Evolutionary conservation across 2,113 vertebrate genomes (phyloP).

Genomic region (Lophura nycthemera): DNA sequence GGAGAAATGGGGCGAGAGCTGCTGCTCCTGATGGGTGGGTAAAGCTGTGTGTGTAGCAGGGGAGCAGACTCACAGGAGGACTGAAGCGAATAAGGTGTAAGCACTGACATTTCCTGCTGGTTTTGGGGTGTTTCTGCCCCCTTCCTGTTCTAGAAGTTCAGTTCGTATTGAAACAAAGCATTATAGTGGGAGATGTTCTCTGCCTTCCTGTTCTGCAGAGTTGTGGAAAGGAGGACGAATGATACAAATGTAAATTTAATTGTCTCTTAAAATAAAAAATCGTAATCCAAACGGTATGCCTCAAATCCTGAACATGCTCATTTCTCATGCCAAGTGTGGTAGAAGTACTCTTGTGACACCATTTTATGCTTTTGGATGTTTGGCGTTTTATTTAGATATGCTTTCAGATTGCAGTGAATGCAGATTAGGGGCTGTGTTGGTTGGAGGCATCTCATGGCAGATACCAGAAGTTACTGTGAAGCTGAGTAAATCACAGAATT

Average conservation of each 20-base stretch:
- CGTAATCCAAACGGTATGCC: neutral
- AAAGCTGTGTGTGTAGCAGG: neutral
- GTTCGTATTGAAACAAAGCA: neutral
- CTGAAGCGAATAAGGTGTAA: neutral
- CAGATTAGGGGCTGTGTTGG: neutral
- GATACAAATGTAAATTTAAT: neutral
- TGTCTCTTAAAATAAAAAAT: neutral
- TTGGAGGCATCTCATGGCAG: neutral
- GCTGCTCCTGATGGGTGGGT: neutral
- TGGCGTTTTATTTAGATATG: neutral
- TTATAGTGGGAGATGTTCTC: neutral
- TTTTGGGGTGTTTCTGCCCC: neutral
- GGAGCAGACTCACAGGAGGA: neutral
- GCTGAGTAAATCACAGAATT: no score
- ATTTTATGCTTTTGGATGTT: neutral
- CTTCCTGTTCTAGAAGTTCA: neutral
- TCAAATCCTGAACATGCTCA: neutral
- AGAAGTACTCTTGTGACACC: neutral
- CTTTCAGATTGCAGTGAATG: neutral
- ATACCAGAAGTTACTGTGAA: no score
- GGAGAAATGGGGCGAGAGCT: neutral
- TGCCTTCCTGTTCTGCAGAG: neutral
- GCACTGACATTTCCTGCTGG: neutral
- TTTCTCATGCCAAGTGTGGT: neutral
- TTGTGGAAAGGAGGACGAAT: neutral